Percentiles rank a stretch among this genome's conserved stretches.
Evolutionary conservation across 2,888 invertebrate genomes (phyloP).

Genomic region (Nemoura dubitans): DNA sequence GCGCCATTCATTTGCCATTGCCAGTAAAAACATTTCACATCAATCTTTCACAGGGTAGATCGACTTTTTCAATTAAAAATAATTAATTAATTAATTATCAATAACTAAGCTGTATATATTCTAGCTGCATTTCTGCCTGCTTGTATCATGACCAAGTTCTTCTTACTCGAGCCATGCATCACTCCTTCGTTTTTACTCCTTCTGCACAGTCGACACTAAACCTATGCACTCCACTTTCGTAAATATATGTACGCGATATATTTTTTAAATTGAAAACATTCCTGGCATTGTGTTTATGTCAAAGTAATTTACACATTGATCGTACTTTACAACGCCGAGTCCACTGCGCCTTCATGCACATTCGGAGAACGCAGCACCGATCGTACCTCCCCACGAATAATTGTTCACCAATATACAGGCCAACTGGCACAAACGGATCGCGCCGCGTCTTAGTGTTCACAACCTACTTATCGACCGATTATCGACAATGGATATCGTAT

Average conservation of each 20-base stretch:
- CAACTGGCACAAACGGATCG: neutral
- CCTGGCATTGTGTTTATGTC: neutral
- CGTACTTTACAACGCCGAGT: neutral
- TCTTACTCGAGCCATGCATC: no score
- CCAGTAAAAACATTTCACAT: neutral
- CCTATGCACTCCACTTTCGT: neutral
- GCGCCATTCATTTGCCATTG: neutral
- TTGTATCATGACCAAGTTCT: neutral
- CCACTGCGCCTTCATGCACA: neutral
- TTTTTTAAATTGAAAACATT: neutral
- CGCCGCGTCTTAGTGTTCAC: neutral
- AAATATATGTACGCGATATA: neutral
- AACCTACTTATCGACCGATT: conserved; percentile 4
- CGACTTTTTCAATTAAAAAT: conserved; percentile 18
- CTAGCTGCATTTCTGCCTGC: conserved; percentile 2
- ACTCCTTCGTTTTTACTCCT: neutral
- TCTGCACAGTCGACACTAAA: neutral
- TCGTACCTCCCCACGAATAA: neutral
- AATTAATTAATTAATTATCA: conserved; percentile 27
- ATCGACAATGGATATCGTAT: neutral
- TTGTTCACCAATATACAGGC: neutral
- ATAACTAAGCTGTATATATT: conserved; percentile 21
- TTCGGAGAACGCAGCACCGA: neutral
- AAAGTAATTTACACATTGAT: neutral
- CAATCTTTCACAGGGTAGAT: conserved; percentile 14